These are phyloP conservation scores for Lucilia sericata DNA, from an alignment of 1,140 invertebrate species.

Conservation along the genomic window DNA sequence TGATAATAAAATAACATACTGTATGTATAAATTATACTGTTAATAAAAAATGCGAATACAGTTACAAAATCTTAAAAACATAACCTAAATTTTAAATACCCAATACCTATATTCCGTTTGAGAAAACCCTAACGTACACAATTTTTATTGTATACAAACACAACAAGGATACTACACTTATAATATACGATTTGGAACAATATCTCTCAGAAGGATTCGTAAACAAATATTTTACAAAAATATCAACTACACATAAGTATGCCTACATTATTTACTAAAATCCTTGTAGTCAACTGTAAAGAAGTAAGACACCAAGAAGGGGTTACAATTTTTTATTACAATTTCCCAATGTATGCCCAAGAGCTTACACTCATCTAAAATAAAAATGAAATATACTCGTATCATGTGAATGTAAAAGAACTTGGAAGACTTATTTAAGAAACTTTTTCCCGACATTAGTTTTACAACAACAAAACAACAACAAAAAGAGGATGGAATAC, in stretches of 20 bases:
- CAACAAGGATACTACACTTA: too few relatives aligned
- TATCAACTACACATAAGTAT: not conserved
- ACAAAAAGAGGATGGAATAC: not conserved
- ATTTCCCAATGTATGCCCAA: not conserved
- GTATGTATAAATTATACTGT: too few relatives aligned
- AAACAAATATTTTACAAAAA: constrained; percentile 2
- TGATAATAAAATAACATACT: too few relatives aligned
- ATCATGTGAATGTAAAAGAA: not conserved
- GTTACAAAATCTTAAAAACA: too few relatives aligned
- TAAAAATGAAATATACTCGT: not conserved
- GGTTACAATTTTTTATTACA: not conserved
- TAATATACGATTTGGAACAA: not conserved
- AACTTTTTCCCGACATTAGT: not conserved
- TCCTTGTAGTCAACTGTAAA: too few relatives aligned
- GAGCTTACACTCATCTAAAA: not conserved
- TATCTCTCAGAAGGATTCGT: not conserved
- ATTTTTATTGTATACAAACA: too few relatives aligned
- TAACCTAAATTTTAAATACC: too few relatives aligned
- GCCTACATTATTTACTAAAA: not conserved
- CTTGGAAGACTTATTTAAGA: not conserved
- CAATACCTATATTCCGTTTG: too few relatives aligned
- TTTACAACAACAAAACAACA: constrained; percentile 1
- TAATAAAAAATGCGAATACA: too few relatives aligned
- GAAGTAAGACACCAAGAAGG: not conserved
- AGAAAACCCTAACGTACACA: too few relatives aligned